phyloP scores from a whole-genome alignment of 2,113 vertebrate species.

The Bos indicus region DNA sequence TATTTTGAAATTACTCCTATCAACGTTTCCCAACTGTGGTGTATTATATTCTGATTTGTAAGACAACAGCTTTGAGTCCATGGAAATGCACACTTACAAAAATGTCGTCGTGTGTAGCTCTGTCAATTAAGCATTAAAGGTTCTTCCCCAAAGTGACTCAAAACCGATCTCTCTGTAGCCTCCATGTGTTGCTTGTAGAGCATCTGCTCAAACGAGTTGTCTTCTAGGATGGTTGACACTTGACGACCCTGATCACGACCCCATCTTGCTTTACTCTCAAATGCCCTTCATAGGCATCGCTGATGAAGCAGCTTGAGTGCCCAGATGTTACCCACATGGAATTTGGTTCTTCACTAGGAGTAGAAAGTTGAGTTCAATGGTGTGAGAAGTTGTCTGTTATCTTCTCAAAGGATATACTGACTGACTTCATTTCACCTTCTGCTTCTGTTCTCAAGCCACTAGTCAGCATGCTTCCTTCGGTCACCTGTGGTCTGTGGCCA shows the following conservation, averaged over 20 bases:
- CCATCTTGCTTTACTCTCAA: not conserved
- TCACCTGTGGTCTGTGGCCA: not conserved
- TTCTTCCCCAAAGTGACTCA: not conserved
- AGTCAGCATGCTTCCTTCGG: not conserved
- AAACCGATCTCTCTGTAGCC: not conserved
- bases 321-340: not conserved
- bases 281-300: not conserved
- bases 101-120: not conserved
- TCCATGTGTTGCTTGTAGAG: not conserved
- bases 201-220: not conserved
- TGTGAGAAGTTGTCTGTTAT: not conserved
- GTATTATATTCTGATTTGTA: constrained; percentile 42
- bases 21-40: not conserved
- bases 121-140: not conserved
- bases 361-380: not conserved
- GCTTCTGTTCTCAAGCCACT: not conserved
- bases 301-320: not conserved
- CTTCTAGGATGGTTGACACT: not conserved
- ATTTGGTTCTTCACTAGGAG: not conserved
- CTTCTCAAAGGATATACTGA: not conserved
- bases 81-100: constrained; percentile 6
- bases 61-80: constrained; percentile 29
- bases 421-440: not conserved
- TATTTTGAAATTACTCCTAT: constrained; percentile 46
- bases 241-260: not conserved